Conservation (phyloP, 2,888 invertebrate species). For the Napeogenes sylphis region DNA sequence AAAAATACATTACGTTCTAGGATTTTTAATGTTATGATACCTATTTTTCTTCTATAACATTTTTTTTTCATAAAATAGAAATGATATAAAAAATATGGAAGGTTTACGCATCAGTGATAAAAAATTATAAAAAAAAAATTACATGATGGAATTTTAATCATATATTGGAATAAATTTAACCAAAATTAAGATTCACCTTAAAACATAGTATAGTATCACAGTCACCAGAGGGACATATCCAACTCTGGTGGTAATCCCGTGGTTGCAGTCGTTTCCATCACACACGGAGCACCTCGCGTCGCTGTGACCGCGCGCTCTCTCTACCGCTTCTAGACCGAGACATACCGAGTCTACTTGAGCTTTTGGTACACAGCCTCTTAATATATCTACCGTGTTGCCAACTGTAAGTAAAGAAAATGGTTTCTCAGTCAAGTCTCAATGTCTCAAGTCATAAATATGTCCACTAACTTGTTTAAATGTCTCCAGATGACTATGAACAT, state of each 20-base stretch:
- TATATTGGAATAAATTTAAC: too few species aligned
- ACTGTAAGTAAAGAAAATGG: conserved; percentile 46
- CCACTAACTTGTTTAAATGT: too few species aligned
- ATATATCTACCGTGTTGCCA: conserved; percentile 66
- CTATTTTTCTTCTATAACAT: too few species aligned
- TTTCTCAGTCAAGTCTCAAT: background rate
- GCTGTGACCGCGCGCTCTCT: conserved; percentile 67
- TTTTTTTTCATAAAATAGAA: too few species aligned
- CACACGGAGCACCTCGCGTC: conserved; percentile 68
- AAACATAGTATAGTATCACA: conserved; percentile 45
- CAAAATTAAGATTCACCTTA: conserved; percentile 35
- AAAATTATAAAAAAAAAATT: too few species aligned
- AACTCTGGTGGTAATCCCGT: background rate
- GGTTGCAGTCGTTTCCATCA: conserved; percentile 62
- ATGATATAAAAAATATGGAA: too few species aligned
- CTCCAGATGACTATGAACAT: too few species aligned
- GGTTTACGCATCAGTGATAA: too few species aligned
- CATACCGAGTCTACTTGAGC: conserved; percentile 67
- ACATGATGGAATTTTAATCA: too few species aligned
- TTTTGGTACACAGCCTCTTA: conserved; percentile 64
- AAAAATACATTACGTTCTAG: too few species aligned
- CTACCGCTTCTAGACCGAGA: conserved; percentile 57
- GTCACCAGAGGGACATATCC: conserved; percentile 34
- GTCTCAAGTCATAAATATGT: too few species aligned
- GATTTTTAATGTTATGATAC: too few species aligned